These are phyloP conservation scores for Lithosia quadra DNA, from an alignment of 2,888 invertebrate genomes.

Conservation along the genomic window DNA sequence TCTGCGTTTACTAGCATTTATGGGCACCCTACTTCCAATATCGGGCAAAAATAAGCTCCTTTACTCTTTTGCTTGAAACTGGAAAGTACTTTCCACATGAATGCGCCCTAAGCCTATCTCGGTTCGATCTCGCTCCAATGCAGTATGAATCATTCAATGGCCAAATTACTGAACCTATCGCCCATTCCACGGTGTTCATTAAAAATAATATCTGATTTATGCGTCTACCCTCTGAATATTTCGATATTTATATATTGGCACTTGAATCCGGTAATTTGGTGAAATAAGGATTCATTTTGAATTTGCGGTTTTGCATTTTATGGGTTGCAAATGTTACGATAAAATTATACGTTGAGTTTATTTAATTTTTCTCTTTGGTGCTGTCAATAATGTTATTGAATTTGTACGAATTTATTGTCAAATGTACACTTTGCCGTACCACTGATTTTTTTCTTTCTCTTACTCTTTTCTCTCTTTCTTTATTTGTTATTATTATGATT, in stretches of 20 bases:
- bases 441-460: too few relatives aligned
- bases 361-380: background rate
- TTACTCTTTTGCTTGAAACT: background rate
- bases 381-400: background rate
- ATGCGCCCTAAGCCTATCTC: constrained; percentile 3
- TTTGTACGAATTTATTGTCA: background rate
- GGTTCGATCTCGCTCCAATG: constrained; percentile 1
- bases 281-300: constrained; percentile 29
- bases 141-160: constrained; percentile 11
- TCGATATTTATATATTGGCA: constrained; percentile 30
- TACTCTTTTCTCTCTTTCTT: too few relatives aligned
- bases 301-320: constrained; percentile 23
- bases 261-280: constrained; percentile 36
- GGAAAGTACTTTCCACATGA: background rate
- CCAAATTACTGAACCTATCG: constrained; percentile 37
- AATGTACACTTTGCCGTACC: background rate
- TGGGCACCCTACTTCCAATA: background rate
- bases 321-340: background rate
- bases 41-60: background rate
- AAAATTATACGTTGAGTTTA: constrained; percentile 4
- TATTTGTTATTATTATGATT: too few relatives aligned
- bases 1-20: background rate
- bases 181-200: constrained; percentile 35
- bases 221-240: constrained; percentile 20
- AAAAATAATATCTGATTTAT: constrained; percentile 49